These are phyloP conservation scores for Anser brachyrhynchus DNA, from an alignment of 2,113 vertebrate genomes.

Conservation along the genomic window DNA sequence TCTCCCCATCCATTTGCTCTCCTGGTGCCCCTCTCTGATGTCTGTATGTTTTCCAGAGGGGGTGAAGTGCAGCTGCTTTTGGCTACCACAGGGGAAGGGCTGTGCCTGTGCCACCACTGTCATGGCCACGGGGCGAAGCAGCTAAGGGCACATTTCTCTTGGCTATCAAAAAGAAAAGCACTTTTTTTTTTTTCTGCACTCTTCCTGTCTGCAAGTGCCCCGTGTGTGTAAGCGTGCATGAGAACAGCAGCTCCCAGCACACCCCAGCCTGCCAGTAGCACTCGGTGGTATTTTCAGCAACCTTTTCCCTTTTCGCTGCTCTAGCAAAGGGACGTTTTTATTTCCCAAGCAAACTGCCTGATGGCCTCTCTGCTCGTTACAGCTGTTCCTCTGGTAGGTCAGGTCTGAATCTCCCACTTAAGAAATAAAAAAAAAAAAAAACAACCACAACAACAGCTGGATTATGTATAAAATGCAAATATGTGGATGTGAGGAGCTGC, in stretches of 20 bases:
- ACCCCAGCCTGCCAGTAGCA: background rate
- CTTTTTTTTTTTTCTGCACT: background rate
- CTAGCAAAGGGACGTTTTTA: background rate
- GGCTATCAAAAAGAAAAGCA: background rate
- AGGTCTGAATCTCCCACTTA: background rate
- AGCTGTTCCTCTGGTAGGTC: background rate
- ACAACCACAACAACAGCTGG: background rate
- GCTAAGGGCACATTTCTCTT: background rate
- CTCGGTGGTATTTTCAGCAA: background rate
- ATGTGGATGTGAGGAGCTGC: background rate
- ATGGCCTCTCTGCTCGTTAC: background rate
- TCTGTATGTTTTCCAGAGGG: background rate
- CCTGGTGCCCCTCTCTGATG: fast-evolving
- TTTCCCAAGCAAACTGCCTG: background rate
- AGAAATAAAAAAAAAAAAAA: background rate
- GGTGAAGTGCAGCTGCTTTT: background rate
- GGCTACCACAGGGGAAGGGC: background rate
- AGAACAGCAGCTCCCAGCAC: background rate
- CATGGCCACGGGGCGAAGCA: background rate
- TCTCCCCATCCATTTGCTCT: background rate
- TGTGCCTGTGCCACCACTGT: background rate
- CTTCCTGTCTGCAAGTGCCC: fast-evolving
- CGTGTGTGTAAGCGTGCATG: background rate
- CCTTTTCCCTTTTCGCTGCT: background rate
- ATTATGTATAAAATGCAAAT: background rate